phyloP scores from a whole-genome alignment of 2,797 vertebrate species.

The Centroberyx gerrardi region DNA sequence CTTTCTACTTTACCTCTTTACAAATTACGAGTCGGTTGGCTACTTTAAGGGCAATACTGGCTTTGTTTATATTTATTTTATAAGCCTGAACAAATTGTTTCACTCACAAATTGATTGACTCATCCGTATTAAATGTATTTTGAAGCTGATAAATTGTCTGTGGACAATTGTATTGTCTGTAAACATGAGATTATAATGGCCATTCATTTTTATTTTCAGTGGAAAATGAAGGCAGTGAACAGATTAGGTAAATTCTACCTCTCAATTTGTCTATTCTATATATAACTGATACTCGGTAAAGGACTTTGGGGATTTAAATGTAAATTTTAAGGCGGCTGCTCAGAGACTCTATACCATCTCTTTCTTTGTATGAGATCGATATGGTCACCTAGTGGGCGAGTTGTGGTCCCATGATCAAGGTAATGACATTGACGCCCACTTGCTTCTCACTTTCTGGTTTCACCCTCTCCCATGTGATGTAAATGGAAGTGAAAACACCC shows the following conservation, averaged over 20 bases:
- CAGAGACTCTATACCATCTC: constrained; percentile 7
- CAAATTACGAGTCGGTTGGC: too few relatives aligned
- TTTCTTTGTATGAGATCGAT: neutral
- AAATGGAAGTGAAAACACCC: constrained; percentile 83
- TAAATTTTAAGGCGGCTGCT: neutral
- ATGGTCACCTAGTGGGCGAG: constrained; percentile 11
- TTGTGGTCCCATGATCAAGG: constrained; percentile 66
- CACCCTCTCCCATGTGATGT: constrained; percentile 74
- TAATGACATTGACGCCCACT: constrained; percentile 67
- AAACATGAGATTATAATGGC: neutral
- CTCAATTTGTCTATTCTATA: neutral
- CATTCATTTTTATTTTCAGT: constrained; percentile 13
- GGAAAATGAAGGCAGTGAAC: constrained; percentile 35
- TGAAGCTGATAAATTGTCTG: neutral
- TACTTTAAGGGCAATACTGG: too few relatives aligned
- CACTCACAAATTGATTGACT: too few relatives aligned
- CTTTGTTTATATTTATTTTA: too few relatives aligned
- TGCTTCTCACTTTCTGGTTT: constrained; percentile 69
- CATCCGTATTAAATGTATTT: neutral
- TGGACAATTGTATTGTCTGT: neutral
- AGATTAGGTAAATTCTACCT: constrained; percentile 22
- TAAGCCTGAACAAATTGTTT: too few relatives aligned
- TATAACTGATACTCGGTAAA: neutral
- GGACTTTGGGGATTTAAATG: constrained; percentile 9
- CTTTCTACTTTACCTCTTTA: too few relatives aligned